Evolutionary conservation across 2,888 invertebrate species (phyloP), one percentile per base, ranked within the genome.

Genomic region (Patella depressa): DNA sequence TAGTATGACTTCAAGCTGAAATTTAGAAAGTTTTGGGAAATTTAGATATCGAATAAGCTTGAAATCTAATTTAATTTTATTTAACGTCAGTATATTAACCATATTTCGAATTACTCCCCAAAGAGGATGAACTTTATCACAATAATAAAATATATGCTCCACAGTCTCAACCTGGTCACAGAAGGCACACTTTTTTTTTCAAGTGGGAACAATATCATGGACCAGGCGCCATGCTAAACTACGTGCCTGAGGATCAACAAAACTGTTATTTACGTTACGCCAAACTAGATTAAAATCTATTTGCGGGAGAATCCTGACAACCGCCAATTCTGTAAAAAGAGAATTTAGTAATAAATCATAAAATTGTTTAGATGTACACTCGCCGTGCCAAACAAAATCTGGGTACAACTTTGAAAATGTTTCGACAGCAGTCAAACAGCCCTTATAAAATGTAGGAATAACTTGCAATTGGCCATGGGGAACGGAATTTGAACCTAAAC

Each of bases 241-340:
- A n/a, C 65, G n/a, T 65, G 65, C 65, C 11, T 65, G 65, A 12
- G 65, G 65, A 65, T 65, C 65, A 12, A 65, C 15, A 65, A 65
- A 65, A 19, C 24, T 65, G 24, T 11, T 19, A 65, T 65, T 7
- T 19, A 65, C 19, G 7, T 34, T 34, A 34, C 34, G 34, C 34
- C 34, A 34, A 34, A 34, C 34, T 34, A 34, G 34, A 34, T 34
- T 34, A 34, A 34, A 34, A 34, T 34, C 34, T 34, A 34, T 34
- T 34, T 34, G 34, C 34, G 34, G 34, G 5, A 34, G 34, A 34
- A 5, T 34, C 34, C 34, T 34, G 34, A 34, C 34, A 34, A 34
- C 34, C 34, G 34, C 34, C 4, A 34, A 34, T 34, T 34, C 34
- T 34, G 34, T 34, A 34, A 34, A 34, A 34, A 5, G 5, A 19